Evolutionary conservation across 2,113 vertebrate genomes (phyloP), one percentile per base, ranked within the genome.

Genomic region (Opisthocomus hoazin): DNA sequence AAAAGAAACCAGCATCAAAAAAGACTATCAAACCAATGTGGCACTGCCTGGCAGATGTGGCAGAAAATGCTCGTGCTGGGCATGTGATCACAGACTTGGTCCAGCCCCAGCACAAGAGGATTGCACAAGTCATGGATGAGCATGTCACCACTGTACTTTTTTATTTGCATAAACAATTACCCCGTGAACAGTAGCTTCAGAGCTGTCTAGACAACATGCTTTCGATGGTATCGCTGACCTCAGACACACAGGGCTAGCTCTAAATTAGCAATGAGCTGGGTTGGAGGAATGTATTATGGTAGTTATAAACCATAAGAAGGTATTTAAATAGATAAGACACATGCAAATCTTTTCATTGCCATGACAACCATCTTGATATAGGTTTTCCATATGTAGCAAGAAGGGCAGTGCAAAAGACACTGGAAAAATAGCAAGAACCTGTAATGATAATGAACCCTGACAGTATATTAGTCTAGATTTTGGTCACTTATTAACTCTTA

Each of bases 261-360:
- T 99, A 99, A 99, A 99, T 99, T 99, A 99, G 98, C 98, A 98
- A 98, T 98, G 98, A 99, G 98, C 98, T 97, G 98, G 98, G 98
- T 97, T 98, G 98, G 98, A 98, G 96, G 98, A 98, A 98, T 98
- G 97, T 98, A 98, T 99, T 98, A 98, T 98, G 98, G 98, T 97
- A 98, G 98, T 98, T 99, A 99, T 98, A 98, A 99, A 98, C 98
- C 98, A 98, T 98, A 98, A 99, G 98, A 99, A 99, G 98, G 98
- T 99, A 99, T 99, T 99, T 99, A 98, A 99, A 99, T 98, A 99
- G 98, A 99, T 99, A 99, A 99, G 98, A 98, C 98, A 98, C 97
- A 99, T 99, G 98, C 99, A 99, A 99, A 99, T 99, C 98, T 99
- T 98, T 96, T 98, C 97, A 98, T 99, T 99, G 98, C 98, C 98